Evolutionary conservation across 2,113 vertebrate species (phyloP).

Genomic region (Bos javanicus): DNA sequence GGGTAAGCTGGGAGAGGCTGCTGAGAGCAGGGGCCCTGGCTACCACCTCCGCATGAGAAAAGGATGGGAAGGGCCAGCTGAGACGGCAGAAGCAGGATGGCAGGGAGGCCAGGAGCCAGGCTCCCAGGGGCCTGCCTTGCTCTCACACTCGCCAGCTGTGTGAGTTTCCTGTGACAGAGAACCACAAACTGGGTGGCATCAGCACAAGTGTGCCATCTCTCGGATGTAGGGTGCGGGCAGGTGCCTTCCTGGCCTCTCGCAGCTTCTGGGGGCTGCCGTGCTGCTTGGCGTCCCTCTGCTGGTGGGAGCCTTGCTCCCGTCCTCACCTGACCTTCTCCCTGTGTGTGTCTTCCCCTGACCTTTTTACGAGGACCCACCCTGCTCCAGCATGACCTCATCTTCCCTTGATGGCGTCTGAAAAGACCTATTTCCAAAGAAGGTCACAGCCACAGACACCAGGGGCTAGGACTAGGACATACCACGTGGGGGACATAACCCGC

Average conservation of each 20-base stretch:
- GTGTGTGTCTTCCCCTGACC: background rate
- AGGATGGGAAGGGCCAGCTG: background rate
- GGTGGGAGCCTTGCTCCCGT: fast-evolving
- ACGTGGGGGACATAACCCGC: too few species aligned
- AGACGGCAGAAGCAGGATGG: fast-evolving
- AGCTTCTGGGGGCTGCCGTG: background rate
- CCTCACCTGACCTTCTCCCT: background rate
- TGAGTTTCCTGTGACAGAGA: background rate
- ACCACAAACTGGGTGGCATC: background rate
- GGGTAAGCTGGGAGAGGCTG: background rate
- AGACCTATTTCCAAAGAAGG: background rate
- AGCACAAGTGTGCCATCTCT: background rate
- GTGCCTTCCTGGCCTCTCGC: background rate
- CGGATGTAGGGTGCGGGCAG: background rate
- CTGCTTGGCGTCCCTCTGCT: too few species aligned
- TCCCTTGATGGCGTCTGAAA: background rate
- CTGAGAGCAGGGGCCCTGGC: background rate
- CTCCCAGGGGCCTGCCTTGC: fast-evolving
- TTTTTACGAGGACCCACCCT: background rate
- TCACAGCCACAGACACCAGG: background rate
- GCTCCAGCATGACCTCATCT: background rate
- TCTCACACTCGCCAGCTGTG: background rate
- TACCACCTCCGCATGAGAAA: background rate
- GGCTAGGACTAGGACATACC: background rate
- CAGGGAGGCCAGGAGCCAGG: background rate